A percentile compares a stretch with the other conserved stretches of the same genome.
These are phyloP conservation scores for Nyctereutes procyonoides DNA, from an alignment of 2,113 vertebrate genomes.

Conservation along the genomic window DNA sequence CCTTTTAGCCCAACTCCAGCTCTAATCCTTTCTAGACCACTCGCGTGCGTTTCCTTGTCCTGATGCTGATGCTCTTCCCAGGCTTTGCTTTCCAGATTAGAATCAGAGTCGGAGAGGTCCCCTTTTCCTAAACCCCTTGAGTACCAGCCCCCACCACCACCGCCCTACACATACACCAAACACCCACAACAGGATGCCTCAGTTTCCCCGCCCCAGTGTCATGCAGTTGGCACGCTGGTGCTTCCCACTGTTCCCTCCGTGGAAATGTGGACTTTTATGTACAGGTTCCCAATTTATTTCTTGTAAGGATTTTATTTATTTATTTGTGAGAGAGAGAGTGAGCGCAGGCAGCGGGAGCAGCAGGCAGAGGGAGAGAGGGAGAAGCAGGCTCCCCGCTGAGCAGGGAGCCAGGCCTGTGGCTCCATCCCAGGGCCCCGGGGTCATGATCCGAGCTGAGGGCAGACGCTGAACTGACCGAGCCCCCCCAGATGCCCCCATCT, in stretches of 20 bases:
- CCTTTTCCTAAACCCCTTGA: not conserved
- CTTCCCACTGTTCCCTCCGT: not conserved
- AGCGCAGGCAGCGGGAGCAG: no score
- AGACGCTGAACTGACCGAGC: no score
- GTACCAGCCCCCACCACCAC: not conserved
- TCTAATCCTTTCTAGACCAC: not conserved
- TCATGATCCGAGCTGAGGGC: no score
- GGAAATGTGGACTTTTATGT: not conserved
- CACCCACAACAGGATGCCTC: not conserved
- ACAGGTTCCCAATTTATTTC: not conserved
- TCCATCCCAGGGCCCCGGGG: no score
- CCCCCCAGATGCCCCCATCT: no score
- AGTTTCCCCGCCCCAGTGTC: not conserved
- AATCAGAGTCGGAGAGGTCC: not conserved
- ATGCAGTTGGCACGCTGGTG: not conserved
- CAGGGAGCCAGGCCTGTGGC: no score
- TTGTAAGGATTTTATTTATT: no score
- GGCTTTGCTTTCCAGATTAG: not conserved
- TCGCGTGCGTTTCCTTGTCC: not conserved
- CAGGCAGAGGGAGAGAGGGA: no score
- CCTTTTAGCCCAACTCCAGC: not conserved
- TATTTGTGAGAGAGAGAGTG: no score
- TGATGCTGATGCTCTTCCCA: not conserved
- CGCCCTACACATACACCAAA: rapidly evolving
- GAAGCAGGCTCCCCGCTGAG: no score